These are phyloP conservation scores for Thaleichthys pacificus DNA, from an alignment of 2,797 vertebrate species.

Conservation along the genomic window DNA sequence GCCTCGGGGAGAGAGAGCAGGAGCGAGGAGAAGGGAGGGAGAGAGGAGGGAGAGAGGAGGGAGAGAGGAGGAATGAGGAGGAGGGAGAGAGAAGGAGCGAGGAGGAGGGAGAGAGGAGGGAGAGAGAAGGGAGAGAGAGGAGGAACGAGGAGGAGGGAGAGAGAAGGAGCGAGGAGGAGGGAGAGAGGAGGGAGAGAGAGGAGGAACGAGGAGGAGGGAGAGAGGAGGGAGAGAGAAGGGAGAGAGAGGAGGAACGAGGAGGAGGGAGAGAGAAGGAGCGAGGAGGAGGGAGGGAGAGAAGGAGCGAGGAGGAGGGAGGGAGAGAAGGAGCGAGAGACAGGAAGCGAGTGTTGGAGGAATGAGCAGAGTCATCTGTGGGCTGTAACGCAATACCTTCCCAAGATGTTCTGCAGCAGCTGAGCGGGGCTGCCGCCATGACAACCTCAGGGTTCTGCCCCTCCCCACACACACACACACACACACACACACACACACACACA, in stretches of 20 bases:
- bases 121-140: not conserved
- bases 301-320: not conserved
- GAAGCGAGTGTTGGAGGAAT: conserved; percentile 9
- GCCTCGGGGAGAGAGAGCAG: too few species aligned
- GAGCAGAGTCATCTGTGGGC: conserved; percentile 7
- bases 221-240: not conserved
- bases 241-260: not conserved
- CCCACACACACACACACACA: not conserved
- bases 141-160: not conserved
- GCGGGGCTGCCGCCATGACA: not conserved
- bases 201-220: not conserved
- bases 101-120: too few species aligned
- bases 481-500: too few species aligned
- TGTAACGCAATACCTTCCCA: conserved; percentile 1
- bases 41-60: not conserved
- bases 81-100: too few species aligned
- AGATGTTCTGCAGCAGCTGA: conserved; percentile 9
- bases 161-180: not conserved
- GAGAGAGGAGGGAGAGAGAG: too few species aligned
- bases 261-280: not conserved
- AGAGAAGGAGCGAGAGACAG: not conserved
- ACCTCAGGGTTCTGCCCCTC: not conserved
- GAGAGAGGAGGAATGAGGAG: too few species aligned
- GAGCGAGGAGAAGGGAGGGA: too few species aligned
- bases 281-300: not conserved